Evolutionary conservation across 2,113 vertebrate genomes (phyloP).

Genomic region (Rhizomys pruinosus): DNA sequence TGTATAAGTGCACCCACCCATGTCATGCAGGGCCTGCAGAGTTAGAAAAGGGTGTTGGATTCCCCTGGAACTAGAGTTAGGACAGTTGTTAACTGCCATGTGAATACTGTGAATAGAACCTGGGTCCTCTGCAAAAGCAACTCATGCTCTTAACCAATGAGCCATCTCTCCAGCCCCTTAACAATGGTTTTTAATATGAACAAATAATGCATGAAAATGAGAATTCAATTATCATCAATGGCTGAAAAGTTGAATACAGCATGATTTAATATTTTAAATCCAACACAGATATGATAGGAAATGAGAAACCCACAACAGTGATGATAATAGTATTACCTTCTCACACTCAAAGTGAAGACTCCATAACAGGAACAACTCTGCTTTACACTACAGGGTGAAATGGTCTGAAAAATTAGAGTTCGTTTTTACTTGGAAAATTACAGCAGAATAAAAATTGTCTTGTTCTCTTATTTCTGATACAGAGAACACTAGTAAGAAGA

Average conservation of each 20-base stretch:
- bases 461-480: neutral
- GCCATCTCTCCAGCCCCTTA: too few relatives aligned
- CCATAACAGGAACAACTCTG: neutral
- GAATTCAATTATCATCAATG: neutral
- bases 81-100: too few relatives aligned
- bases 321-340: conserved; percentile 29
- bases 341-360: neutral
- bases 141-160: too few relatives aligned
- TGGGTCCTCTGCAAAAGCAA: too few relatives aligned
- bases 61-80: too few relatives aligned
- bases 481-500: neutral
- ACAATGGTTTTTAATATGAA: conserved; percentile 27
- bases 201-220: conserved; percentile 36
- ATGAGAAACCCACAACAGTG: neutral
- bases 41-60: too few relatives aligned
- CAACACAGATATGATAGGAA: conserved; percentile 19
- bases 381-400: conserved; percentile 17
- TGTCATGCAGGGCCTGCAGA: too few relatives aligned
- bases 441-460: neutral
- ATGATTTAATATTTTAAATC: conserved; percentile 21
- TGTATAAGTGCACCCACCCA: too few relatives aligned
- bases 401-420: conserved; percentile 35
- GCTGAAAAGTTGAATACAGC: conserved; percentile 36
- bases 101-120: too few relatives aligned
- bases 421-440: neutral